Base-by-base conservation (phyloP, 2,113 vertebrate genomes). In the Scytalopus superciliaris region DNA sequence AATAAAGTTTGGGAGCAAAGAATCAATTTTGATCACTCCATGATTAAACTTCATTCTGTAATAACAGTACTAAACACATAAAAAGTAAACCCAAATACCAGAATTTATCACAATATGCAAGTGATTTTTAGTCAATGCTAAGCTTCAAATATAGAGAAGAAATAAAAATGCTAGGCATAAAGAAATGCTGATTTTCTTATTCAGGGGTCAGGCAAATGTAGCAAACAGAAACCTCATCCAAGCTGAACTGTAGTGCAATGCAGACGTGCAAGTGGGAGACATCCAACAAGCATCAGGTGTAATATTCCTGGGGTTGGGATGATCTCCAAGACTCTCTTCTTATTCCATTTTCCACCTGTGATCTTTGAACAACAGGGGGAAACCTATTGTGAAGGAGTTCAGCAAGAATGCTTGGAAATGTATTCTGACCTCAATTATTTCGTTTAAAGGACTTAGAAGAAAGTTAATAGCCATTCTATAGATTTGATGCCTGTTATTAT, bases 331-430 rank as follows among this genome's bases (percentile, higher is more conserved):
- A 33, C 89, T 86, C 7, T 97, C 97, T 75, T 97, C 98, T 84
- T 96, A 67, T 98, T 63, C 97, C 96, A 97, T 52, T 98, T 98
- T 66, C 97, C 96, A 59, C 97, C 98, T 52, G 97, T 97, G 97
- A 97, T 97, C 72, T 91, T 96, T 75, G 42, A 94, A 50, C 37
- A 83, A 77, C 10, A 45, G 11, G 25, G n/a, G 44, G 33, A 12
- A 27, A 14, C 3, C 8, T 60, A 5, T 3, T 39, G 16, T 13
- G 45, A 10, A 55, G 23, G 45, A 55, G 11, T 72, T 84, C 63
- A 39, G 6, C 0, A 23, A 13, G 68, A 84, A 55, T 21, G 3
- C 53, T 86, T 15, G 8, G 27, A 86, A 86, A 69, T 18, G 2
- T 39, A 8, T 62, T 67, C 56, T 80, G 27, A 75, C n/a, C 31